phyloP scores from a whole-genome alignment of 2,113 vertebrate genomes.

The Coreoperca whiteheadi region DNA sequence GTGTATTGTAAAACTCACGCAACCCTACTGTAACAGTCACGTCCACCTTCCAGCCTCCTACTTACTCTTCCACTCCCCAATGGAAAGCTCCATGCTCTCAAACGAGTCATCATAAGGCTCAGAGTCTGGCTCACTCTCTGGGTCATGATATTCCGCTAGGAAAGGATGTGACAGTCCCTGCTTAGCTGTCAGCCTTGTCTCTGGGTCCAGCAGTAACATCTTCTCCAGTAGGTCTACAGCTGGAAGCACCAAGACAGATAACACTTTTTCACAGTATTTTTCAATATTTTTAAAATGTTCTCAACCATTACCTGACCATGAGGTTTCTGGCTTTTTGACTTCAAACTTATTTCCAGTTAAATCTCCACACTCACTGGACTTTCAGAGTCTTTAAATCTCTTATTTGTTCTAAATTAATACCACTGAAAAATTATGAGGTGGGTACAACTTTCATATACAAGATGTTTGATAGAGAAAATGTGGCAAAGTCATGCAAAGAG shows the following conservation, averaged over 20 bases:
- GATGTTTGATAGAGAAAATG: not conserved
- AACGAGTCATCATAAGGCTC: constrained; percentile 86
- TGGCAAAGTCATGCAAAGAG: not conserved
- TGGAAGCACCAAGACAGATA: constrained; percentile 40
- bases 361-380: too few relatives aligned
- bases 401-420: not conserved
- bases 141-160: constrained; percentile 84
- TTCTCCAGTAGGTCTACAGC: constrained; percentile 83
- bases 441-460: not conserved
- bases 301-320: too few relatives aligned
- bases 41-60: not conserved
- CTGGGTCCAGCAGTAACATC: constrained; percentile 86
- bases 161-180: constrained; percentile 83
- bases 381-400: not conserved
- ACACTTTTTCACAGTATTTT: not conserved
- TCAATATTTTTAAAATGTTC: not conserved
- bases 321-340: not conserved
- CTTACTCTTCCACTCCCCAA: constrained; percentile 89
- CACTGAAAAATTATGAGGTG: not conserved
- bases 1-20: not conserved
- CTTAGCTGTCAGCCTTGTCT: constrained; percentile 81
- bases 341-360: too few relatives aligned
- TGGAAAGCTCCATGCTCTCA: constrained; percentile 83
- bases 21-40: not conserved
- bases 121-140: constrained; percentile 81